phyloP scores from a whole-genome alignment of 2,888 invertebrate genomes.

The Elysia crispata region DNA sequence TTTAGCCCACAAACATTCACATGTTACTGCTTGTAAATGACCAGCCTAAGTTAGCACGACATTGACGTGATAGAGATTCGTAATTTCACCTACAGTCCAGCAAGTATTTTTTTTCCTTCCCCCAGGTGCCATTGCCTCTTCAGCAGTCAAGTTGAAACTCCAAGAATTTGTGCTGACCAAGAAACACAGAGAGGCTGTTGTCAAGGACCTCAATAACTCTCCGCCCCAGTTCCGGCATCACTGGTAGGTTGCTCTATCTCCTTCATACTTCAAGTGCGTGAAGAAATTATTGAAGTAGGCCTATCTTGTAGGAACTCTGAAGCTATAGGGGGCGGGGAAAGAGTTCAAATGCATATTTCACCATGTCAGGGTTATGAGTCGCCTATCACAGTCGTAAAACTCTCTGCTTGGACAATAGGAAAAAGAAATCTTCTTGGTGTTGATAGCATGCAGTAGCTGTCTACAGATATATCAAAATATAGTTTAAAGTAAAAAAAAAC shows the following conservation, averaged over 20 bases:
- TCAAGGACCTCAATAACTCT: conserved; percentile 72
- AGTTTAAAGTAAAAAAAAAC: too few species aligned
- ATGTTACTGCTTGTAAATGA: too few species aligned
- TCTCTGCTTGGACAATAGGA: not conserved
- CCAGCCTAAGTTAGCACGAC: too few species aligned
- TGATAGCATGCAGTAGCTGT: too few species aligned
- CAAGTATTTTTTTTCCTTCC: conserved; percentile 20
- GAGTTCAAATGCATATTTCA: not conserved
- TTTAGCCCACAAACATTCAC: too few species aligned
- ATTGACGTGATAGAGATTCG: too few species aligned
- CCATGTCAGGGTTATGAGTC: too few species aligned
- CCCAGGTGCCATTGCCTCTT: conserved; percentile 90
- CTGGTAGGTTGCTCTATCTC: conserved; percentile 81
- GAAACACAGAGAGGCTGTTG: conserved; percentile 80
- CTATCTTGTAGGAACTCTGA: not conserved
- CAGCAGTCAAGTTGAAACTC: conserved; percentile 96
- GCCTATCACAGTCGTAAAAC: not conserved
- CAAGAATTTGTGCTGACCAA: conserved; percentile 88
- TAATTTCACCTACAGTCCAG: too few species aligned
- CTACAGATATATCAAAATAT: too few species aligned
- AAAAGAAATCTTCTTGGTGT: too few species aligned
- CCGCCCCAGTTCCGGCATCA: conserved; percentile 86
- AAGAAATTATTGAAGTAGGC: not conserved
- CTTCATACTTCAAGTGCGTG: not conserved
- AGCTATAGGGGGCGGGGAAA: not conserved